These are phyloP conservation scores for Leucophenga montana DNA, from an alignment of 2,888 invertebrate species.

Conservation along the genomic window DNA sequence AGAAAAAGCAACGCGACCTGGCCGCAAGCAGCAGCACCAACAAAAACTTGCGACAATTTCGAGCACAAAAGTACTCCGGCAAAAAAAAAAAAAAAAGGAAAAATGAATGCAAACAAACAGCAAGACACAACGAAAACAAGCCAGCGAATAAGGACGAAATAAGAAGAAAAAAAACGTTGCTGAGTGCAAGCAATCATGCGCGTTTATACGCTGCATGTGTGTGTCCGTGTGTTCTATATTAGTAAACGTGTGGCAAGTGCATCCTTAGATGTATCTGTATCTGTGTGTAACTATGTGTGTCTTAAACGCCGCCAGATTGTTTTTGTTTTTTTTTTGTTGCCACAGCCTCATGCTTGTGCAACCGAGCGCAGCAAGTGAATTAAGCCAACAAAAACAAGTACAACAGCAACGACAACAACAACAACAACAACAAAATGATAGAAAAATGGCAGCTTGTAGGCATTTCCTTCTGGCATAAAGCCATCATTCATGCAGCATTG, in stretches of 20 bases:
- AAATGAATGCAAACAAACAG: slow-evolving; percentile 30
- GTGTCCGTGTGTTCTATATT: slow-evolving; percentile 19
- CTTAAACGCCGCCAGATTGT: slow-evolving; percentile 49
- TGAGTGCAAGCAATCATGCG: slow-evolving; percentile 7
- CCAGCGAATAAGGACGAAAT: slow-evolving; percentile 17
- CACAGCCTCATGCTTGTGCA: neutral
- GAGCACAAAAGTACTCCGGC: slow-evolving; percentile 6
- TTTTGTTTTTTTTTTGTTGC: slow-evolving; percentile 25
- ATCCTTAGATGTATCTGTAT: slow-evolving; percentile 23
- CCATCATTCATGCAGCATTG: slow-evolving; percentile 1
- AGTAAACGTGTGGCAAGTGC: slow-evolving; percentile 31
- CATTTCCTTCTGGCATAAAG: neutral
- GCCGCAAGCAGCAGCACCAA: slow-evolving; percentile 32
- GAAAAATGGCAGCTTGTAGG: neutral
- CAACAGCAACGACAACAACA: slow-evolving; percentile 4
- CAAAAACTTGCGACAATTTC: slow-evolving; percentile 42
- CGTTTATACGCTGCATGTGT: slow-evolving; percentile 16
- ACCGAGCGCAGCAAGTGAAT: slow-evolving; percentile 26
- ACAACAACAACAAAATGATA: neutral
- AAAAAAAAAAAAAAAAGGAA: slow-evolving; percentile 38
- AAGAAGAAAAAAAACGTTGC: slow-evolving; percentile 31
- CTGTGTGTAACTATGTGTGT: slow-evolving; percentile 34
- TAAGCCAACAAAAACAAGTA: slow-evolving; percentile 17
- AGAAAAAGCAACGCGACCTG: slow-evolving; percentile 28
- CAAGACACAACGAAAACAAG: slow-evolving; percentile 33